Evolutionary conservation across 2,888 invertebrate species (phyloP).

Genomic region (Clunio marinus): DNA sequence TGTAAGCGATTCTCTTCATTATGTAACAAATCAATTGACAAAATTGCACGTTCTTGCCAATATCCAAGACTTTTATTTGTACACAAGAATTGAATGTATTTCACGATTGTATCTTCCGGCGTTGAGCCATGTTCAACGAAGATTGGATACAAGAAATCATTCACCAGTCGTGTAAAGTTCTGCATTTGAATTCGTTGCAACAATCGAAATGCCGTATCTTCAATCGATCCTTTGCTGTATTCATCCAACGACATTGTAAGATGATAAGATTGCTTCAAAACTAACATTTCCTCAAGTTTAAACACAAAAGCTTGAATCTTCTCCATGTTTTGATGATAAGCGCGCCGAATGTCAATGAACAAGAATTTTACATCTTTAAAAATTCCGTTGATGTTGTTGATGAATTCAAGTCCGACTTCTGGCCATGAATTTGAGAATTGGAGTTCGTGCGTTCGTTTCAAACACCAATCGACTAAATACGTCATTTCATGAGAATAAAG

Average conservation of each 20-base stretch:
- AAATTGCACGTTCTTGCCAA: constrained; percentile 49
- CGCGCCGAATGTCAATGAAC: constrained; percentile 48
- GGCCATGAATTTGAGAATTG: constrained; percentile 50
- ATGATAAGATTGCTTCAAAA: constrained; percentile 49
- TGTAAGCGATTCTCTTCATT: constrained; percentile 50
- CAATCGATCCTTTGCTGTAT: constrained; percentile 46
- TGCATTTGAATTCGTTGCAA: constrained; percentile 49
- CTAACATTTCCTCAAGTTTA: constrained; percentile 47
- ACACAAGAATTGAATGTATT: constrained; percentile 48
- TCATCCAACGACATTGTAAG: constrained; percentile 48
- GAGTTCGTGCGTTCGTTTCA: constrained; percentile 47
- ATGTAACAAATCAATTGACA: constrained; percentile 47
- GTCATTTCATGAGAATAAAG: constrained; percentile 49
- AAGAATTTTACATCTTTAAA: constrained; percentile 48
- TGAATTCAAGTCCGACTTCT: constrained; percentile 50
- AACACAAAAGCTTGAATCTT: constrained; percentile 47
- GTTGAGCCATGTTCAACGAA: constrained; percentile 48
- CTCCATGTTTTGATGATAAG: constrained; percentile 47
- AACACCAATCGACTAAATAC: constrained; percentile 49
- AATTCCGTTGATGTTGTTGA: constrained; percentile 47
- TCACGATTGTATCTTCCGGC: constrained; percentile 46
- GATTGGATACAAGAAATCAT: constrained; percentile 49
- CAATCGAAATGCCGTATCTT: constrained; percentile 48
- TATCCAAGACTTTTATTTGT: constrained; percentile 46
- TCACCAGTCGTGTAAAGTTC: constrained; percentile 47